Percentiles rank a stretch among this genome's conserved stretches.
phyloP scores from a whole-genome alignment of 1,140 invertebrate species.

The Nymphalis io region DNA sequence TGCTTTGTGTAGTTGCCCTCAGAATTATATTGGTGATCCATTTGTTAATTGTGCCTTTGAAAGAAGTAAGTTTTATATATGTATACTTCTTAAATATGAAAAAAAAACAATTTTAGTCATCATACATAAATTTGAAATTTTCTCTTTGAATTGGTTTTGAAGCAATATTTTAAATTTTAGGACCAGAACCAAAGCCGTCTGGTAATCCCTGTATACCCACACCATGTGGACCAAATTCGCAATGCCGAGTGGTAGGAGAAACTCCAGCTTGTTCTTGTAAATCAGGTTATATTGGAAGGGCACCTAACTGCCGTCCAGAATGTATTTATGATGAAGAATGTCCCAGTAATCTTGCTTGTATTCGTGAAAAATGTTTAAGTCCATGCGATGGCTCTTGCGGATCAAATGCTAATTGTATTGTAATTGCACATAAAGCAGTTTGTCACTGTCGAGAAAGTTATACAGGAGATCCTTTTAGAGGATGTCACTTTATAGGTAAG shows the following conservation, averaged over 20 bases:
- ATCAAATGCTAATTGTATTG: slow-evolving; percentile 84
- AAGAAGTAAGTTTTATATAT: slow-evolving; percentile 84
- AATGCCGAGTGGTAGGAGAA: slow-evolving; percentile 86
- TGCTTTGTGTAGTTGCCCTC: slow-evolving; percentile 87
- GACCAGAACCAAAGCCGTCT: slow-evolving; percentile 62
- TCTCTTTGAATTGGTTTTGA: background rate
- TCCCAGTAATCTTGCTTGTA: slow-evolving; percentile 86
- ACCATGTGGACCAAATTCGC: slow-evolving; percentile 90
- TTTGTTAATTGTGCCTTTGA: slow-evolving; percentile 84
- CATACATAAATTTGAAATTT: background rate
- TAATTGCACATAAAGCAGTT: slow-evolving; percentile 88
- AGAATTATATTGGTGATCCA: slow-evolving; percentile 87
- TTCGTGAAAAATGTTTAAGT: slow-evolving; percentile 87
- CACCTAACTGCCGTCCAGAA: slow-evolving; percentile 89
- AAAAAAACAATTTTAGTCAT: no score
- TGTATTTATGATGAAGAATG: slow-evolving; percentile 89
- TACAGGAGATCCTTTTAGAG: slow-evolving; percentile 88
- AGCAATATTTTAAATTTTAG: slow-evolving; percentile 53
- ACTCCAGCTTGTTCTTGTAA: slow-evolving; percentile 88
- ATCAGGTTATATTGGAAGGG: slow-evolving; percentile 86
- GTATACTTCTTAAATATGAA: no score
- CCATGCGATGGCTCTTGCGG: slow-evolving; percentile 91
- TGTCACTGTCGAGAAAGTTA: slow-evolving; percentile 87
- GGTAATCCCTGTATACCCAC: slow-evolving; percentile 87
- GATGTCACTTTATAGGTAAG: slow-evolving; percentile 80